These are phyloP conservation scores for Bos javanicus DNA, from an alignment of 2,113 vertebrate genomes.

Conservation along the genomic window DNA sequence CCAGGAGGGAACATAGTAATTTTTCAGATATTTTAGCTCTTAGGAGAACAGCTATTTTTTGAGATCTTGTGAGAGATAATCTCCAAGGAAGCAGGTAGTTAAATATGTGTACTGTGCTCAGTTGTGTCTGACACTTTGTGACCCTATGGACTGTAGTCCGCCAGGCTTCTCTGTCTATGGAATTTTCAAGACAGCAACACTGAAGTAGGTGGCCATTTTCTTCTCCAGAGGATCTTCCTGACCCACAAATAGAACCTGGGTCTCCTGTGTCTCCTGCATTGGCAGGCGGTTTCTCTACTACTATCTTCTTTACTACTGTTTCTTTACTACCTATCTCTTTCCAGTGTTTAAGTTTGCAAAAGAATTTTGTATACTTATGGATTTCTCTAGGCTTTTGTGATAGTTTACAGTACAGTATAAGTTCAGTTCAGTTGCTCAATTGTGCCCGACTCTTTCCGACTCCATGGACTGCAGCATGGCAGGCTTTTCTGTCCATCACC, in stretches of 20 bases:
- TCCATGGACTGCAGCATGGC: background rate
- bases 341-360: constrained; percentile 25
- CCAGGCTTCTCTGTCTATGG: background rate
- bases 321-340: background rate
- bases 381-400: background rate
- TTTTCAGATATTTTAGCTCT: constrained; percentile 19
- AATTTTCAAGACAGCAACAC: background rate
- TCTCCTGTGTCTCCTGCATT: background rate
- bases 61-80: background rate
- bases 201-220: background rate
- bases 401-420: background rate
- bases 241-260: background rate
- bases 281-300: background rate
- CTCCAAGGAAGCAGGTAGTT: background rate
- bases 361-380: constrained; percentile 11
- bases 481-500: background rate
- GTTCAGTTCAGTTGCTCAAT: background rate
- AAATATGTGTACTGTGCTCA: background rate
- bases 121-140: background rate
- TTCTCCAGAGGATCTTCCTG: background rate
- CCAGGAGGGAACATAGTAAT: background rate
- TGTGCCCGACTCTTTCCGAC: accelerated
- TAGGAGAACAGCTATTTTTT: background rate
- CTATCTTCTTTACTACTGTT: background rate
- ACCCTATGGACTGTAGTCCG: background rate